Evolutionary conservation across 2,888 invertebrate genomes (phyloP).

Genomic region (Drosophila monieri): DNA sequence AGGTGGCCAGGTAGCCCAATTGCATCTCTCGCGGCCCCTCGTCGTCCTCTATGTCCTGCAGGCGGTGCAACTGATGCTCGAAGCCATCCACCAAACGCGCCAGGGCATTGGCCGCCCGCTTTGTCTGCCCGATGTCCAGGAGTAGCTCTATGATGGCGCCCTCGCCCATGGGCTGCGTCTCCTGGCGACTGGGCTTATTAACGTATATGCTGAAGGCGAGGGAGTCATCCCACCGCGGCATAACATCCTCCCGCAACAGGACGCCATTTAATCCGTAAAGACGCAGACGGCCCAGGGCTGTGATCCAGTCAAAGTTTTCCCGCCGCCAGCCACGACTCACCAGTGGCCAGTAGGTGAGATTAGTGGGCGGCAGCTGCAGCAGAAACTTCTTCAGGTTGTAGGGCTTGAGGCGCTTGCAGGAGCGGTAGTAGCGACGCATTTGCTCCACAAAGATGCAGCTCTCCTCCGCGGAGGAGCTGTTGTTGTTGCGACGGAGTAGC

Average conservation of each 20-base stretch:
- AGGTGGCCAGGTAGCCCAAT: conserved; percentile 75
- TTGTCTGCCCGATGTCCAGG: conserved; percentile 77
- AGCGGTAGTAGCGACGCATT: conserved; percentile 75
- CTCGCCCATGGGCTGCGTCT: conserved; percentile 74
- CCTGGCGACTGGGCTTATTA: conserved; percentile 76
- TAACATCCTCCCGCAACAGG: conserved; percentile 76
- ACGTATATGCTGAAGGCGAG: conserved; percentile 75
- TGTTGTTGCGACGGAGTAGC: conserved; percentile 58
- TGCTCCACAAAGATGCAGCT: conserved; percentile 52
- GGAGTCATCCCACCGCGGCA: conserved; percentile 82
- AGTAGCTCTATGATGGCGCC: conserved; percentile 77
- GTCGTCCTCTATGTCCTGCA: conserved; percentile 75
- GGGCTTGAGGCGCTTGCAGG: conserved; percentile 80
- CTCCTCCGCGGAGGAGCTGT: conserved; percentile 45
- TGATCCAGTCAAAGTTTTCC: conserved; percentile 75
- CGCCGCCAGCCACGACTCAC: conserved; percentile 73
- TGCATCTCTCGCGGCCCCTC: conserved; percentile 81
- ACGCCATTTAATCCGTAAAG: conserved; percentile 79
- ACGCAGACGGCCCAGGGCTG: conserved; percentile 75
- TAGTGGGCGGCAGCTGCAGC: conserved; percentile 69
- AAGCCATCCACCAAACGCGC: conserved; percentile 75
- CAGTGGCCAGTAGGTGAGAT: conserved; percentile 59
- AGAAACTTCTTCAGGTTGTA: conserved; percentile 80
- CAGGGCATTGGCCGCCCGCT: conserved; percentile 74
- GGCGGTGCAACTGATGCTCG: conserved; percentile 72